These are phyloP conservation scores for Hirudinaria manillensis DNA, from an alignment of 2,888 invertebrate genomes.

Conservation along the genomic window DNA sequence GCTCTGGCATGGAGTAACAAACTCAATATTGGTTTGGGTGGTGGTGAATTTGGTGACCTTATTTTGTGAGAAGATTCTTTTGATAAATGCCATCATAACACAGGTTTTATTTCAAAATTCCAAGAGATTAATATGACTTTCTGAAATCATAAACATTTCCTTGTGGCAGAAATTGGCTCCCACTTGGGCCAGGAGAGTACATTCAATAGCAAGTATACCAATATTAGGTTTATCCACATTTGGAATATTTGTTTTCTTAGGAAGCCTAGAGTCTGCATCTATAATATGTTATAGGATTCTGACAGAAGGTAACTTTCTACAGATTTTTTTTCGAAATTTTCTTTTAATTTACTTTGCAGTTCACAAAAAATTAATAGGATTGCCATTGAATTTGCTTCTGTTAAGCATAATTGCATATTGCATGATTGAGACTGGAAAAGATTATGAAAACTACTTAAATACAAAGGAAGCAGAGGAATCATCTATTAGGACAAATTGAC, in stretches of 20 bases:
- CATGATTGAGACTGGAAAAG: too few relatives aligned
- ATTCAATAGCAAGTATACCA: not conserved
- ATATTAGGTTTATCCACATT: slow-evolving; percentile 10
- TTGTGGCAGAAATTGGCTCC: not conserved
- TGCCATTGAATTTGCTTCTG: too few relatives aligned
- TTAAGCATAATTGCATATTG: too few relatives aligned
- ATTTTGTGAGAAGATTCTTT: slow-evolving; percentile 3
- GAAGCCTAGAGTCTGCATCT: not conserved
- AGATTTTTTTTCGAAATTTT: too few relatives aligned
- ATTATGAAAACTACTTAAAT: too few relatives aligned
- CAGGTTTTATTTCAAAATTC: too few relatives aligned
- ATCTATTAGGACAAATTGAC: too few relatives aligned
- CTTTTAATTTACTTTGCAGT: too few relatives aligned
- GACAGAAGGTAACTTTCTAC: not conserved
- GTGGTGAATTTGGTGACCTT: slow-evolving; percentile 9
- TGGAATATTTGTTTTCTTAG: slow-evolving; percentile 23
- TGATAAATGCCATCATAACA: too few relatives aligned
- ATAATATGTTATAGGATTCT: slow-evolving; percentile 2
- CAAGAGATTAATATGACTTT: too few relatives aligned
- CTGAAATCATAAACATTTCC: not conserved
- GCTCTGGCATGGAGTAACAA: slow-evolving; percentile 7
- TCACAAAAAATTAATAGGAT: too few relatives aligned
- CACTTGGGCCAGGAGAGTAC: not conserved
- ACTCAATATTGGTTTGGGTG: not conserved
- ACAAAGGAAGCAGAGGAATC: too few relatives aligned